Evolutionary conservation across 53 echinoderm and acorn worm genomes (phyloP).

Genomic region (Astropecten irregularis): DNA sequence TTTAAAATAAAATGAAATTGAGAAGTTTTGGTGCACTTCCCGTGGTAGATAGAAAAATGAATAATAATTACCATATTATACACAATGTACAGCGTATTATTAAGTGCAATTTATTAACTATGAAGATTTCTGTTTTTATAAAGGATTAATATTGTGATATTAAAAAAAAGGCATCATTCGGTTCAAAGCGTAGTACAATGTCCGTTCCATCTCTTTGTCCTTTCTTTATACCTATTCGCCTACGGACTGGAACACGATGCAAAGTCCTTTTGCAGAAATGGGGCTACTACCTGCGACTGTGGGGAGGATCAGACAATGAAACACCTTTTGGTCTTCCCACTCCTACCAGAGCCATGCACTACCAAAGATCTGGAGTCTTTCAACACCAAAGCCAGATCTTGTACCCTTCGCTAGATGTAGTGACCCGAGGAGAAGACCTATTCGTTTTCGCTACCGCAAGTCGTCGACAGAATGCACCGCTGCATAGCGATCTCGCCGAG

Average conservation of each 20-base stretch:
- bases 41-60: neutral
- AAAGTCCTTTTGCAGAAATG: neutral
- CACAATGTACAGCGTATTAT: slow-evolving; percentile 38
- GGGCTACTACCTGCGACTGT: too few species aligned
- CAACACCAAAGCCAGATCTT: too few species aligned
- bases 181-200: slow-evolving; percentile 38
- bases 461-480: slow-evolving; percentile 80
- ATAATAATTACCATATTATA: neutral
- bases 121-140: slow-evolving; percentile 57
- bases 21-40: neutral
- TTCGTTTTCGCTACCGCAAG: slow-evolving; percentile 12
- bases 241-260: too few species aligned
- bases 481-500: slow-evolving; percentile 66
- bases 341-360: too few species aligned
- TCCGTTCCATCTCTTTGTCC: neutral
- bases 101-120: slow-evolving; percentile 68
- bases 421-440: too few species aligned
- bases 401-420: too few species aligned
- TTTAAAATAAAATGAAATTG: neutral
- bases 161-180: slow-evolving; percentile 51
- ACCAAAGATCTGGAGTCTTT: too few species aligned
- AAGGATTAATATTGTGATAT: slow-evolving; percentile 70
- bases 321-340: too few species aligned
- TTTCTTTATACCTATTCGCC: too few species aligned
- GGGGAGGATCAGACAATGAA: too few species aligned